Conservation (phyloP, 2,888 invertebrate species). For the Sthenelais limicola region DNA sequence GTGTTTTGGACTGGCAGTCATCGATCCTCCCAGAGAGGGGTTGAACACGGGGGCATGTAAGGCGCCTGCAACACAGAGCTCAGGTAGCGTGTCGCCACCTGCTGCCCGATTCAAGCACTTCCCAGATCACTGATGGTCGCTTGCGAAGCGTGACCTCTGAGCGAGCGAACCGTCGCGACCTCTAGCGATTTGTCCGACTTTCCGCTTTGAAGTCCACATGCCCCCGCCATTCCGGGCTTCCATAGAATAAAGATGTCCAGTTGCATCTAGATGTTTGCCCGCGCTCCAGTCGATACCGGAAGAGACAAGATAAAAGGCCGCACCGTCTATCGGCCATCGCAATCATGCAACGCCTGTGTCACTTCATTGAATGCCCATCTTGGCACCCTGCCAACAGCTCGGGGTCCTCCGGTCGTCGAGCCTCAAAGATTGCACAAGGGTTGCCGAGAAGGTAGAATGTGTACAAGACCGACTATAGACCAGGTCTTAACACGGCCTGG, state of each 20-base stretch:
- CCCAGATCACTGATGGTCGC: slow-evolving; percentile 8
- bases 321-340: background rate
- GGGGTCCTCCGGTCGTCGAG: background rate
- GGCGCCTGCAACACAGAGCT: background rate
- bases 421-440: no score
- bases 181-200: background rate
- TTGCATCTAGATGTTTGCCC: background rate
- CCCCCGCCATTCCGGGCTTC: background rate
- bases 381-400: background rate
- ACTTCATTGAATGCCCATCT: background rate
- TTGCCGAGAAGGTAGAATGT: no score
- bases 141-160: background rate
- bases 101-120: background rate
- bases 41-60: background rate
- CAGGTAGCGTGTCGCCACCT: background rate
- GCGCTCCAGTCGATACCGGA: background rate
- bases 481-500: no score
- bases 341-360: background rate
- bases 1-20: slow-evolving; percentile 2
- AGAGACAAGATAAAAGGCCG: background rate
- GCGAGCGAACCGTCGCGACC: no score
- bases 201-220: background rate
- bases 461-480: no score
- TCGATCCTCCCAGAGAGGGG: slow-evolving; percentile 3
- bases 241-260: slow-evolving; percentile 17